Evolutionary conservation across 2,113 vertebrate species (phyloP).

Genomic region (Dipodomys ordii): DNA sequence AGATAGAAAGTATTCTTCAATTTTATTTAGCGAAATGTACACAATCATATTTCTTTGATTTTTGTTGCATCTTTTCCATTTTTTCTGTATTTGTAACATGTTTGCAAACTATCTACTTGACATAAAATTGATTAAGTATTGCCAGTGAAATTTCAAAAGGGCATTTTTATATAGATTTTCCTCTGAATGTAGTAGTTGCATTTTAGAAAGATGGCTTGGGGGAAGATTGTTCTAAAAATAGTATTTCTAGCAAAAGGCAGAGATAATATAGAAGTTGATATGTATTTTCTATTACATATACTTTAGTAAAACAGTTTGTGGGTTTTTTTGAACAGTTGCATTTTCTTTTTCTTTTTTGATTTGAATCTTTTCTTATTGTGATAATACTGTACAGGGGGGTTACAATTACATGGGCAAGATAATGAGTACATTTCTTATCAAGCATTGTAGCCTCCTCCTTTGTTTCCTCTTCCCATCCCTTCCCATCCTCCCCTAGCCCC

Average conservation of each 20-base stretch:
- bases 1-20: neutral
- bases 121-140: conserved; percentile 68
- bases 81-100: conserved; percentile 4
- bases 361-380: too few relatives aligned
- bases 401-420: too few relatives aligned
- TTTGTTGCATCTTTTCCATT: neutral
- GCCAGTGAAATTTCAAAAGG: conserved; percentile 55
- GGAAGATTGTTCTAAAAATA: conserved; percentile 66
- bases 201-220: conserved; percentile 63
- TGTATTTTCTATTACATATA: conserved; percentile 42
- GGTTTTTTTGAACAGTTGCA: conserved; percentile 35
- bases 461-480: too few relatives aligned
- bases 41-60: neutral
- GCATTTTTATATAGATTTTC: conserved; percentile 52
- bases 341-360: neutral
- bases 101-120: conserved; percentile 50
- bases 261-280: conserved; percentile 65
- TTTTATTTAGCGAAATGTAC: conserved; percentile 45
- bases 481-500: too few relatives aligned
- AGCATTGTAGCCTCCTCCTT: too few relatives aligned
- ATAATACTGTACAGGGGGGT: too few relatives aligned
- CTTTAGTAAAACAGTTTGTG: conserved; percentile 18
- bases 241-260: conserved; percentile 56
- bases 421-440: too few relatives aligned
- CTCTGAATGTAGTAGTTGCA: conserved; percentile 32